Base-by-base conservation (phyloP, 1,140 invertebrate genomes). In the Hormaphis cornu region DNA sequence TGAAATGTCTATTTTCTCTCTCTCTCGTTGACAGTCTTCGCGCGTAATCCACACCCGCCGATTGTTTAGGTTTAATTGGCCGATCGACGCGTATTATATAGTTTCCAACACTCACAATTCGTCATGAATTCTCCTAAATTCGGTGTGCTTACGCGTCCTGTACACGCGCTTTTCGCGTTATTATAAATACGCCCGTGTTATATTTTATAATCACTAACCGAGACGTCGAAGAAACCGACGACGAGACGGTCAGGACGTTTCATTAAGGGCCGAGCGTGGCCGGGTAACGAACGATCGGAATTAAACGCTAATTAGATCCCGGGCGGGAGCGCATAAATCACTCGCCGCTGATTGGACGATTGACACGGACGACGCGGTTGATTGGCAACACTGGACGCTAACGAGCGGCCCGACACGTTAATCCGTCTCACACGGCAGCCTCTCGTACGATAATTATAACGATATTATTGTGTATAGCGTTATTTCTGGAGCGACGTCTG, bases 231-330 rank as follows among this genome's bases (percentile, higher is more conserved):
- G 20, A 9, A 33, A 33, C 18, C 12, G 28, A 0, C 5, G 59
- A 14, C 14, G 16, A 6, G 42, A 20, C 12, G 26, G 18, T n/a
- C 18, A 44, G 37, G 8, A 16, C 37, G 44, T 46, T 63, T 63
- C 44, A 33, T 66, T 66, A 66, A 66, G 42, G 44, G 30, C 18
- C 33, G 61, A 66, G 61, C 50, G 61, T 42, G 42, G 26, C 28
- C 48, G 12, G 35, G 18, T 16, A 35, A 40, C 18, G 42, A 66
- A 50, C 61, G 33, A 42, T 66, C n/a, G 30, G 44, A 66, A 48
- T 66, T 66, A 66, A 66, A 66, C 61, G 18, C 61, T 66, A 66
- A 66, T 66, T 66, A 66, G 61, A 66, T 66, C 61, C 61, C 61
- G 50, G 61, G 44, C 44, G 44, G 44, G 42, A 48, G 12, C 44